Percentiles rank a stretch among this genome's conserved stretches.
Evolutionary conservation across 2,113 vertebrate genomes (phyloP).

Genomic region (human): DNA sequence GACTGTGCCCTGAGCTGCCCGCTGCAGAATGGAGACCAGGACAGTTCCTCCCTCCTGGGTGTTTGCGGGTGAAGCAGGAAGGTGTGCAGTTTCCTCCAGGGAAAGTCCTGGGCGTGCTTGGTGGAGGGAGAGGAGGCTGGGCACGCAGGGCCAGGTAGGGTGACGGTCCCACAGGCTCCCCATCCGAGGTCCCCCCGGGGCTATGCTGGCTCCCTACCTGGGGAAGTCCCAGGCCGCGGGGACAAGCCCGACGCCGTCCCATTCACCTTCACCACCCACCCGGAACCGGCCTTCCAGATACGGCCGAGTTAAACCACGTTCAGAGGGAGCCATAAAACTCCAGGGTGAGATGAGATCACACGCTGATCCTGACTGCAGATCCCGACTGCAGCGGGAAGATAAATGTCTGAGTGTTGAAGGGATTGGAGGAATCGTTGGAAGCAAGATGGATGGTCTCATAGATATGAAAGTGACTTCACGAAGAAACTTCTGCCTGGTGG

Average conservation of each 20-base stretch:
- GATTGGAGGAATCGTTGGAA: not conserved
- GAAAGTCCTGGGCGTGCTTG: too few species aligned
- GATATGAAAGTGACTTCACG: not conserved
- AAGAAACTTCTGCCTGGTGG: not conserved
- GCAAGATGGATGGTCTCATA: rapidly evolving
- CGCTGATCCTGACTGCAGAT: rapidly evolving
- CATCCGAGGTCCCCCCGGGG: not conserved
- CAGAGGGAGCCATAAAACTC: not conserved
- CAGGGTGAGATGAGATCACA: not conserved
- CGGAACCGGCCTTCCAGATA: not conserved
- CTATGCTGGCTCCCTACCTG: not conserved
- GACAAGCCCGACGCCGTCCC: rapidly evolving
- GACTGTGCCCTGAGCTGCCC: not conserved
- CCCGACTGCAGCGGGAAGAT: not conserved
- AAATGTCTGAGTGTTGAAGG: rapidly evolving
- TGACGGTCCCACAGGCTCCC: not conserved
- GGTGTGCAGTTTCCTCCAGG: too few species aligned
- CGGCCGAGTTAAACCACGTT: not conserved
- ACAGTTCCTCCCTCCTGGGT: rapidly evolving
- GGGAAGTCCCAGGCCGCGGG: not conserved
- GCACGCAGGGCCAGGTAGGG: not conserved
- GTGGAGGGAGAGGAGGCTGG: not conserved
- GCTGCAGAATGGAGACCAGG: not conserved
- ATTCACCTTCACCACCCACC: not conserved
- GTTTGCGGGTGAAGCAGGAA: too few species aligned